Percentiles rank a stretch among this genome's conserved stretches.
Evolutionary conservation across 2,113 vertebrate genomes (phyloP).

Genomic region (Saguinus midas): DNA sequence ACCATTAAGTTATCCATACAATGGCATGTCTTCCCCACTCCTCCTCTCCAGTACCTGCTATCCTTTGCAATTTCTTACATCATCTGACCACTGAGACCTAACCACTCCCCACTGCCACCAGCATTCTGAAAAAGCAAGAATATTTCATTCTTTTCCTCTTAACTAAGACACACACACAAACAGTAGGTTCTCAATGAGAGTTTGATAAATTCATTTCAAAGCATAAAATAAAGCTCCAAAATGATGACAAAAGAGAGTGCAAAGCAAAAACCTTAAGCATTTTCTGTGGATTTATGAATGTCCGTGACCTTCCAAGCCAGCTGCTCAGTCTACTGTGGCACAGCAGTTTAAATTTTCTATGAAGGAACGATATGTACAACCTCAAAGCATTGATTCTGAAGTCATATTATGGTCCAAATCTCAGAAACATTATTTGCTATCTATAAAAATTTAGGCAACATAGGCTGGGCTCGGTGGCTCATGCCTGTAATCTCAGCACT

Average conservation of each 20-base stretch:
- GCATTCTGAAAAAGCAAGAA: neutral
- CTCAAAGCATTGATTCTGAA: neutral
- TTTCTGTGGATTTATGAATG: neutral
- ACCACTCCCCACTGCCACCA: neutral
- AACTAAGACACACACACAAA: neutral
- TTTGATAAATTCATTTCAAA: neutral
- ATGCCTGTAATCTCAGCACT: too few species aligned
- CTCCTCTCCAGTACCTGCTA: neutral
- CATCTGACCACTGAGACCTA: neutral
- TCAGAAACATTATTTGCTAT: neutral
- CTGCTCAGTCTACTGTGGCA: neutral
- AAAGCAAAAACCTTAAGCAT: neutral
- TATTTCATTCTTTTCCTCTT: neutral
- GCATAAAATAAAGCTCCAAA: neutral
- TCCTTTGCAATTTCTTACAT: neutral
- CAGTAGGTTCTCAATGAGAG: neutral
- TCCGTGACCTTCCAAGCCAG: neutral
- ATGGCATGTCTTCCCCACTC: neutral
- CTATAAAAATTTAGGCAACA: neutral
- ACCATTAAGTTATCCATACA: neutral
- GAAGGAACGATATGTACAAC: neutral
- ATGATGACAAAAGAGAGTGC: neutral
- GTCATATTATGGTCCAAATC: neutral
- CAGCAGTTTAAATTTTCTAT: neutral
- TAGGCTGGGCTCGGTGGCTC: too few species aligned